These are phyloP conservation scores for Sebastes itinus DNA, from an alignment of 2,797 vertebrate species.

Conservation along the genomic window DNA sequence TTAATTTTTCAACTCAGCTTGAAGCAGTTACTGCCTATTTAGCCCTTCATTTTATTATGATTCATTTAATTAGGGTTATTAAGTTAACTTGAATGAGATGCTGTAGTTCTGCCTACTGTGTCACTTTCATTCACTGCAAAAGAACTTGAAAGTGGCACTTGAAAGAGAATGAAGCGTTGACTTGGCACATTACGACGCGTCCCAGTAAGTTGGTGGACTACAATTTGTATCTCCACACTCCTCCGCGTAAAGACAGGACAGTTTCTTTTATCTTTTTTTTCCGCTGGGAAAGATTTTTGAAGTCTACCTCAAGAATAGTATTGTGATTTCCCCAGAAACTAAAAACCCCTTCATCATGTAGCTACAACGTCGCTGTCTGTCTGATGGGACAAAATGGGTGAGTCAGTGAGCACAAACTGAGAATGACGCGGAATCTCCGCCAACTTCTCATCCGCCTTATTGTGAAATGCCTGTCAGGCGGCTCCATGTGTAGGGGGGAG, in stretches of 20 bases:
- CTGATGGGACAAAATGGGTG: constrained; percentile 62
- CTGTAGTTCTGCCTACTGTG: constrained; percentile 27
- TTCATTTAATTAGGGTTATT: constrained; percentile 66
- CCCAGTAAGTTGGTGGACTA: constrained; percentile 10
- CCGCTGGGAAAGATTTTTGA: constrained; percentile 32
- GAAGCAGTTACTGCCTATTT: constrained; percentile 52
- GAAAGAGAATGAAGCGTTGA: constrained; percentile 31
- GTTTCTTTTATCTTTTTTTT: constrained; percentile 31
- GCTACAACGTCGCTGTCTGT: constrained; percentile 32
- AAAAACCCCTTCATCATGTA: constrained; percentile 49
- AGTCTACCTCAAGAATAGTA: constrained; percentile 28
- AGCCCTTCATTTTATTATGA: constrained; percentile 48
- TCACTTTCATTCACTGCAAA: constrained; percentile 32
- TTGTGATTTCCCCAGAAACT: constrained; percentile 54
- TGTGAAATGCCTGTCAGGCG: constrained; percentile 30
- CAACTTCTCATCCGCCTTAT: constrained; percentile 23
- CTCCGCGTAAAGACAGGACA: constrained; percentile 9
- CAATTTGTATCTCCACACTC: constrained; percentile 19
- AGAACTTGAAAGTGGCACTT: constrained; percentile 19
- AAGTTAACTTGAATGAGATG: constrained; percentile 31
- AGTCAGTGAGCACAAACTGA: constrained; percentile 57
- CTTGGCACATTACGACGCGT: constrained; percentile 14
- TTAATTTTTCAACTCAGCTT: constrained; percentile 42
- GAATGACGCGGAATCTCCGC: constrained; percentile 46
- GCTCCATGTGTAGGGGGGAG: neutral